Base-by-base conservation (phyloP, 1,140 invertebrate species). In the Rhyacophila brunnea region DNA sequence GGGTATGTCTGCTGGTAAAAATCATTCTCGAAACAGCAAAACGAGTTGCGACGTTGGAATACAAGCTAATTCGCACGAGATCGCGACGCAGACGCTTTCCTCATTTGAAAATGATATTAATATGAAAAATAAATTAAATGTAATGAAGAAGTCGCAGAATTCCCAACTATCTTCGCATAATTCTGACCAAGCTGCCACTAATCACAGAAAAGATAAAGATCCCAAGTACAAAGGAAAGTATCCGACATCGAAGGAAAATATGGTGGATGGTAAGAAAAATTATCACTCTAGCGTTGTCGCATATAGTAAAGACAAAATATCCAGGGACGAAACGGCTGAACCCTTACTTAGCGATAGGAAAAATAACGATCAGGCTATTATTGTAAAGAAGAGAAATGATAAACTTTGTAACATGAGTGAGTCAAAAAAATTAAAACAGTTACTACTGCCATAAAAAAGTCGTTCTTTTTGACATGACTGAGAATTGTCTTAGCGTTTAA, bases 21-120 rank as follows among this genome's bases (percentile, higher is more conserved):
- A 80, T 48, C 74, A 81, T 50, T 74, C 71, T 2, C 79, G 82
- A 1, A 73, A 71, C 38, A 75, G 72, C 60, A 77, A 76, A 59
- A 73, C 68, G 19, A 75, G 74, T 52, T 71, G 75, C 46, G 80
- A 82, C 60, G 79, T 81, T 15, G 80, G 79, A 47, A 79, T 80
- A 11, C 83, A 85, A 62, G 79, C 80, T 0, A 83, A 81, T 68
- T 83, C 81, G 0, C 77, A 80, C 58, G 84, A 86, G 68, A 83
- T 86, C 28, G 78, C 81, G 1, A 83, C 79, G 10, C 82, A 83
- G 62, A 84, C 80, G 1, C 70, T 80, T 5, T 47, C 57, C 17
- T 60, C 58, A 5, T 19, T 44, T 6, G 53, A 64, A 11, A 49
- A 19, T 11, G 44, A 78, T 5, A 68, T 52, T 0, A 50, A 13